phyloP scores from a whole-genome alignment of 92 coral and sea anemone species.

The Chrysogorgia sp. region DNA sequence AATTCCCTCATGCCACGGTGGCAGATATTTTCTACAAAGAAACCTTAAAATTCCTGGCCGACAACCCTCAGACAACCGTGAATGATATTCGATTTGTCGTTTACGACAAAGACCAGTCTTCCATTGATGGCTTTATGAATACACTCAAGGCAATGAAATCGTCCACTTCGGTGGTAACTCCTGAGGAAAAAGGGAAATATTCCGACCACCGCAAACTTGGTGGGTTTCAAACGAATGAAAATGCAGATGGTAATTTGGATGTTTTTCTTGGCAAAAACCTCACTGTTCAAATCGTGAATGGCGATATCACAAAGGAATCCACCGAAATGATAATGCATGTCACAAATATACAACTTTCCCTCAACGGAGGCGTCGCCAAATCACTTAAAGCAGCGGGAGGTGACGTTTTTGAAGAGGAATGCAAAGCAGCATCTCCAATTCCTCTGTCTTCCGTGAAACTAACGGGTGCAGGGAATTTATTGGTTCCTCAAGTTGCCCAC shows the following conservation, averaged over 20 bases:
- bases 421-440: neutral
- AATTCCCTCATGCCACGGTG: constrained; percentile 29
- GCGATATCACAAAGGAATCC: constrained; percentile 50
- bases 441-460: constrained; percentile 22
- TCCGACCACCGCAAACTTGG: neutral
- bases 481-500: constrained; percentile 32
- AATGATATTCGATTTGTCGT: constrained; percentile 26
- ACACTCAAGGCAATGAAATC: neutral
- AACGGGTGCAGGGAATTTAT: constrained; percentile 45
- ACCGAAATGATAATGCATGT: constrained; percentile 46
- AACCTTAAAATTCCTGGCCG: neutral
- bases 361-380: constrained; percentile 37
- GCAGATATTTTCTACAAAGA: constrained; percentile 66
- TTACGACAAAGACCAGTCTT: neutral
- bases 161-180: neutral
- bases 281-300: constrained; percentile 29
- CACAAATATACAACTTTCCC: constrained; percentile 26
- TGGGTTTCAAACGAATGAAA: neutral
- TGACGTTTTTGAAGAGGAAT: constrained; percentile 22
- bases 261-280: neutral
- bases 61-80: neutral
- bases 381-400: constrained; percentile 43
- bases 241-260: neutral
- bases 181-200: neutral
- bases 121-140: constrained; percentile 18